phyloP scores from a whole-genome alignment of 1,140 invertebrate species.

The Orchestia grillus region DNA sequence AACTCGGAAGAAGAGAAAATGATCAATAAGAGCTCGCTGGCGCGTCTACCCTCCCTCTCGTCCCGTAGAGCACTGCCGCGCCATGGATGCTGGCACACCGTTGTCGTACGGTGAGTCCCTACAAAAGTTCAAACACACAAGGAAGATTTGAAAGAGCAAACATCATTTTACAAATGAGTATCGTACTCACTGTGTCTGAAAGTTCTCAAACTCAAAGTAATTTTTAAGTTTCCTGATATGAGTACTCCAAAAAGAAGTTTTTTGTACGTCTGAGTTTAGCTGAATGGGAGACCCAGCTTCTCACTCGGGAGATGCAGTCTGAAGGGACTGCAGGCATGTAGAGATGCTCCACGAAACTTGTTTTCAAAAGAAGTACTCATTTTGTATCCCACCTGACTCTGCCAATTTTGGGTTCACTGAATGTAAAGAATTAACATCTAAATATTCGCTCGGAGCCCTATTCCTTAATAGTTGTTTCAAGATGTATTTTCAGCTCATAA shows the following conservation, averaged over 20 bases:
- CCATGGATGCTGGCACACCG: not conserved
- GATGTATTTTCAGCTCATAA: too few relatives aligned
- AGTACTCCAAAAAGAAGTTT: not conserved
- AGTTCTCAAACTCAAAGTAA: not conserved
- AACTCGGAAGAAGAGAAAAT: not conserved
- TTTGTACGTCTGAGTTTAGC: not conserved
- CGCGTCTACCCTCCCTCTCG: not conserved
- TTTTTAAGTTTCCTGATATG: not conserved
- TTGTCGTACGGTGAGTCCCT: not conserved
- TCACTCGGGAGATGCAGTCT: not conserved
- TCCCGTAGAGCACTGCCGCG: not conserved
- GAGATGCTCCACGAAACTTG: not conserved
- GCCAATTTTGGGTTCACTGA: too few relatives aligned
- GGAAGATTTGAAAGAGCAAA: not conserved
- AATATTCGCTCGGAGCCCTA: too few relatives aligned
- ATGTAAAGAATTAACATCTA: too few relatives aligned
- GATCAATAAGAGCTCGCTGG: not conserved
- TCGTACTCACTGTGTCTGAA: not conserved
- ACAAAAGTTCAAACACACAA: not conserved
- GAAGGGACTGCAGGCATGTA: not conserved
- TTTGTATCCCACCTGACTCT: too few relatives aligned
- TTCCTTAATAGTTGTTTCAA: too few relatives aligned
- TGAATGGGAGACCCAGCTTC: not conserved
- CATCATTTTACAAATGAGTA: not conserved
- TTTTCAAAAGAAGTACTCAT: not conserved